Evolutionary conservation across 1,140 invertebrate species (phyloP).

Genomic region (Scaptomyza hsui): DNA sequence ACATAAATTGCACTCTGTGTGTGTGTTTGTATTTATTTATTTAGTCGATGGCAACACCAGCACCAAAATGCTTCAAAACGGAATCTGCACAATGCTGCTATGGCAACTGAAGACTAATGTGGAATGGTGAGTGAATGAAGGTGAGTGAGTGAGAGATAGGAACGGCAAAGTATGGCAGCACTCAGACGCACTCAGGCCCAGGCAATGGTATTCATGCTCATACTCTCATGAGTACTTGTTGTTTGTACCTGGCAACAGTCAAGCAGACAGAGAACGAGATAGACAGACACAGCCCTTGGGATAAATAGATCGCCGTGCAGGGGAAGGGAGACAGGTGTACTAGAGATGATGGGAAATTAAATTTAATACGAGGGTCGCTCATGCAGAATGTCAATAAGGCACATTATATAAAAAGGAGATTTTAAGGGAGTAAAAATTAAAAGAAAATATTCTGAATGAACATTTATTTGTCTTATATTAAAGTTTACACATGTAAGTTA

Average conservation of each 20-base stretch:
- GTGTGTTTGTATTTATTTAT: conserved; percentile 60
- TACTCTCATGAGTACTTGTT: not conserved
- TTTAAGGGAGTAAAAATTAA: too few species aligned
- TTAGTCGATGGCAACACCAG: conserved; percentile 71
- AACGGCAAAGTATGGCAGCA: conserved; percentile 12
- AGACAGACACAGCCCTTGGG: not conserved
- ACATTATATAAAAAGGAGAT: not conserved
- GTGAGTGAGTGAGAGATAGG: not conserved
- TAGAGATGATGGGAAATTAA: conserved; percentile 31
- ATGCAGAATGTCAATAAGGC: conserved; percentile 8
- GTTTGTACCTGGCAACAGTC: conserved; percentile 30
- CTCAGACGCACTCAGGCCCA: conserved; percentile 59
- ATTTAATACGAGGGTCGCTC: conserved; percentile 45
- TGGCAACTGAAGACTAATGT: conserved; percentile 14
- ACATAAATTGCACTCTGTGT: conserved; percentile 66
- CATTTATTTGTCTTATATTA: not conserved
- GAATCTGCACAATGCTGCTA: conserved; percentile 65
- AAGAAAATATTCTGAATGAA: too few species aligned
- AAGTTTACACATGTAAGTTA: not conserved
- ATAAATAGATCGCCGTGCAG: not conserved
- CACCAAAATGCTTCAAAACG: conserved; percentile 37
- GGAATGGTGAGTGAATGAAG: too few species aligned
- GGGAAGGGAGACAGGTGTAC: conserved; percentile 30
- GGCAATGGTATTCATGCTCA: not conserved
- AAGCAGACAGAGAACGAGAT: conserved; percentile 6